A percentile compares a stretch with the other conserved stretches of the same genome.
Evolutionary conservation across 1,140 invertebrate species (phyloP).

Genomic region (Chironomus tepperi): DNA sequence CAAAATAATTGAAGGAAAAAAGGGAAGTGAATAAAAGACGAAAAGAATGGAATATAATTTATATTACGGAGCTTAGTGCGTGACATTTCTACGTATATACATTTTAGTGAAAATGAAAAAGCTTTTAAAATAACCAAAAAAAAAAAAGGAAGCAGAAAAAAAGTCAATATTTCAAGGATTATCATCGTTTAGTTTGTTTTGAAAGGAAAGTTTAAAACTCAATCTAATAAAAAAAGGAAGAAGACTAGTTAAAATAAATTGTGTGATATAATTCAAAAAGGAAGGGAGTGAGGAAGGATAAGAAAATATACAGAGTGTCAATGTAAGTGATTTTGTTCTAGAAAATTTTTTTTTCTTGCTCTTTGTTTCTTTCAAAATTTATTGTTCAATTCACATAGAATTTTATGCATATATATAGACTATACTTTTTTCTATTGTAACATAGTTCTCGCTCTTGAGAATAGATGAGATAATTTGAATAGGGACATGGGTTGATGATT

Average conservation of each 20-base stretch:
- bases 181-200: too few species aligned
- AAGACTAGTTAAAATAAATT: not conserved
- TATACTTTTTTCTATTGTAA: too few species aligned
- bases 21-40: not conserved
- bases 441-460: too few species aligned
- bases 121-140: not conserved
- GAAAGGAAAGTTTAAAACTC: not conserved
- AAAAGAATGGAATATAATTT: not conserved
- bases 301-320: not conserved
- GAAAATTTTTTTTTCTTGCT: not conserved
- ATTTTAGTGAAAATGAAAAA: not conserved
- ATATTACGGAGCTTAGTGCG: conserved; percentile 6
- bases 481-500: too few species aligned
- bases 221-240: not conserved
- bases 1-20: not conserved
- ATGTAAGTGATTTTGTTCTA: not conserved
- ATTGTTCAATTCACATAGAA: not conserved
- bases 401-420: too few species aligned
- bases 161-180: conserved; percentile 14
- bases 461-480: too few species aligned
- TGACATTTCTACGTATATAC: not conserved
- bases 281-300: not conserved
- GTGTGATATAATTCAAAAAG: not conserved
- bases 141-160: not conserved
- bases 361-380: not conserved